phyloP scores from a whole-genome alignment of 2,113 vertebrate species.

The Rhinolophus sinicus region DNA sequence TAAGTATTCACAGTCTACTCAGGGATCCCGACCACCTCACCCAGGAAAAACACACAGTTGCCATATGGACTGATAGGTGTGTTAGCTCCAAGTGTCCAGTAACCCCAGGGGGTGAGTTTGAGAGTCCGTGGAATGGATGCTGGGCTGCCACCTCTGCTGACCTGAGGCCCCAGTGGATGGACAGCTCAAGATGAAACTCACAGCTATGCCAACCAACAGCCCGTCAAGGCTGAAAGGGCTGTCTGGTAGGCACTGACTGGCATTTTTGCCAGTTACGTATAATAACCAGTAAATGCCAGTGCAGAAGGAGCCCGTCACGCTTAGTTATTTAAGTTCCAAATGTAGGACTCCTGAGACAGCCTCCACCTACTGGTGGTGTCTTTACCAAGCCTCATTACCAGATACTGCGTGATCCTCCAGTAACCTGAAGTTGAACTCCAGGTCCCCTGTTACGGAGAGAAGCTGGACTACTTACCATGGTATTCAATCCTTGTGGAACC shows the following conservation, averaged over 20 bases:
- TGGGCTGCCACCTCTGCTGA: not conserved
- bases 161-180: not conserved
- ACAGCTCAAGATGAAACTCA: not conserved
- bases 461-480: rapidly evolving
- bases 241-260: no score
- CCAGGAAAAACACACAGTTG: not conserved
- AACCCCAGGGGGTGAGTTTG: not conserved
- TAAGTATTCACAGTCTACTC: not conserved
- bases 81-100: not conserved
- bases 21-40: not conserved
- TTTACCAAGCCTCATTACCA: no score
- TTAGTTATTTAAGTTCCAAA: not conserved
- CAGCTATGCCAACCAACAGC: not conserved
- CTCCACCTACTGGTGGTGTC: not conserved
- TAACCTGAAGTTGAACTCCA: not conserved
- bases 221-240: not conserved
- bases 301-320: not conserved
- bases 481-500: no score
- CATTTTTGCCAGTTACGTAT: not conserved
- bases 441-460: not conserved
- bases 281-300: not conserved
- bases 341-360: not conserved
- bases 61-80: no score
- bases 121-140: not conserved
- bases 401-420: not conserved